Conservation (phyloP, 2,888 invertebrate genomes). For the Chymomyza procnemis region DNA sequence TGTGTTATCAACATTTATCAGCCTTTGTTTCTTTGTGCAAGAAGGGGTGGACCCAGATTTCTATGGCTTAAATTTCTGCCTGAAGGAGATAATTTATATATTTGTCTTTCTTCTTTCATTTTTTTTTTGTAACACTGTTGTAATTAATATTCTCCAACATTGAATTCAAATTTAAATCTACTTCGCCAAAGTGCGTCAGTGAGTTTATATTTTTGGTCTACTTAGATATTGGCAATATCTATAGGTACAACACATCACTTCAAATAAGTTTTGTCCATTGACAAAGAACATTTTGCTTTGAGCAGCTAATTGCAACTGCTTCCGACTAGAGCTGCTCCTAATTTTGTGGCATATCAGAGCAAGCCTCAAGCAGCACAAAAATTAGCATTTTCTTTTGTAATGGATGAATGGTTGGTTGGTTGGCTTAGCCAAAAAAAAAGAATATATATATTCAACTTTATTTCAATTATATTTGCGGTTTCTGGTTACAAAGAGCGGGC, state of each 20-base stretch:
- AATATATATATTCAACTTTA: constrained; percentile 9
- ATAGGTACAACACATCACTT: neutral
- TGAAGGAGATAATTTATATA: too few relatives aligned
- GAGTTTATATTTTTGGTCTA: neutral
- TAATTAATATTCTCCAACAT: too few relatives aligned
- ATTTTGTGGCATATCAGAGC: neutral
- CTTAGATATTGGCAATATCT: neutral
- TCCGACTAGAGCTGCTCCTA: neutral
- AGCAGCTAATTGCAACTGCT: neutral
- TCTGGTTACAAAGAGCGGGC: neutral
- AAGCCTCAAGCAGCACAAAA: neutral
- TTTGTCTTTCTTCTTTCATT: too few relatives aligned
- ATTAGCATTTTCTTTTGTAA: neutral
- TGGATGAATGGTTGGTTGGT: neutral
- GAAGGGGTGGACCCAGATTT: too few relatives aligned
- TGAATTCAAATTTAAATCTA: too few relatives aligned
- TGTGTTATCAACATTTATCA: too few relatives aligned
- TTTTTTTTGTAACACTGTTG: too few relatives aligned
- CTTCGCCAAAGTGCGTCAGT: too few relatives aligned
- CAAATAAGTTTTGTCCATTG: neutral
- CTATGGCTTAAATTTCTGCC: too few relatives aligned
- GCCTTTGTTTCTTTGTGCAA: too few relatives aligned
- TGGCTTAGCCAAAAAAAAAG: neutral
- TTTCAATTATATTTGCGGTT: constrained; percentile 18
- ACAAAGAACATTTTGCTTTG: neutral